Evolutionary conservation across 1,140 invertebrate species (phyloP).

Genomic region (Argopecten irradians): DNA sequence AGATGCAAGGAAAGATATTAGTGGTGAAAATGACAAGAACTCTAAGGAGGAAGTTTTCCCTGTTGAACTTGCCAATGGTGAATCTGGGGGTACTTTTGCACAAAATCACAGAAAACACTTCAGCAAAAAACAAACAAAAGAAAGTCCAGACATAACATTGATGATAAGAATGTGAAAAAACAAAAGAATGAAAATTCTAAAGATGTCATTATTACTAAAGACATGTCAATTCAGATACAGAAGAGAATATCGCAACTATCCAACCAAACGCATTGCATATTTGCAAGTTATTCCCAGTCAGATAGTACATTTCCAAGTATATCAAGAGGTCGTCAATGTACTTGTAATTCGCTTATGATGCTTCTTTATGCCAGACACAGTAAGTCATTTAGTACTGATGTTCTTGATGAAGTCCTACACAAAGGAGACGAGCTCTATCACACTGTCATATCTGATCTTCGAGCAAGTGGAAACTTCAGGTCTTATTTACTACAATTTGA

Average conservation of each 20-base stretch:
- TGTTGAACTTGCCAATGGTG: too few relatives aligned
- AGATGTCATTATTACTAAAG: too few relatives aligned
- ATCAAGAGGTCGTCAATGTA: conserved; percentile 46
- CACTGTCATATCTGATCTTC: background rate
- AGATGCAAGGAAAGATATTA: too few relatives aligned
- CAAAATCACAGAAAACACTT: too few relatives aligned
- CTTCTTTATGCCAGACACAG: background rate
- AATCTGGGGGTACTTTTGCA: too few relatives aligned
- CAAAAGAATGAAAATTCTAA: too few relatives aligned
- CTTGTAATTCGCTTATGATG: conserved; percentile 40
- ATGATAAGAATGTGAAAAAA: too few relatives aligned
- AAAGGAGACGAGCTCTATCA: conserved; percentile 40
- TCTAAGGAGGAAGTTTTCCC: too few relatives aligned
- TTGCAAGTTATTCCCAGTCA: background rate
- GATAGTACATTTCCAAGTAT: background rate
- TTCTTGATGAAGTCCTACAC: conserved; percentile 29
- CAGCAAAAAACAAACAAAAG: too few relatives aligned
- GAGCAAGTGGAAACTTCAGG: background rate
- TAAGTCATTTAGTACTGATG: background rate
- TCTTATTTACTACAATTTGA: conserved; percentile 32
- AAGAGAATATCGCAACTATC: background rate
- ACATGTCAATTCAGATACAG: too few relatives aligned
- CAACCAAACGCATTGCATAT: background rate
- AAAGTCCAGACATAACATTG: too few relatives aligned
- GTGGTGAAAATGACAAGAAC: too few relatives aligned